Evolutionary conservation across 1,140 invertebrate species (phyloP).

Genomic region (Maniola jurtina): DNA sequence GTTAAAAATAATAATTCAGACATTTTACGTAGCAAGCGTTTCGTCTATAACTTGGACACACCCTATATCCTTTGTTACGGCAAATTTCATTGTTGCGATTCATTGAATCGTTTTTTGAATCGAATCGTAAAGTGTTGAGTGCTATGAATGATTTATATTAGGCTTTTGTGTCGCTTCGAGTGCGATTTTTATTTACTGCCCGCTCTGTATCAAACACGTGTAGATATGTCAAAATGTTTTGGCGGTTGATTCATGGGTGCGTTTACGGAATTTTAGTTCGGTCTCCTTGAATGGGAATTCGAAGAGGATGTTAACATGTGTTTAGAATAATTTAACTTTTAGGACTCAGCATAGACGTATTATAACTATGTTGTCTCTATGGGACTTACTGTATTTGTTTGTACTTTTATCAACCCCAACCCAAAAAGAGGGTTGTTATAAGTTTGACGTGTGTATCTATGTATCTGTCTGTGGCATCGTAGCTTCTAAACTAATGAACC

Average conservation of each 20-base stretch:
- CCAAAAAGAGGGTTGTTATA: too few relatives aligned
- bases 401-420: too few relatives aligned
- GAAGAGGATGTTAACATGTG: too few relatives aligned
- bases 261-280: neutral
- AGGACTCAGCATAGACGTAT: too few relatives aligned
- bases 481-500: too few relatives aligned
- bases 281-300: conserved; percentile 1
- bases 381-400: too few relatives aligned
- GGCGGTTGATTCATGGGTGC: conserved; percentile 29
- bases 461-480: too few relatives aligned
- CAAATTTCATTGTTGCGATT: conserved; percentile 73
- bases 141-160: conserved; percentile 70
- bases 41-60: conserved; percentile 28
- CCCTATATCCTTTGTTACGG: conserved; percentile 57
- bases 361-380: too few relatives aligned
- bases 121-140: conserved; percentile 62
- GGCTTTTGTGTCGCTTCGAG: conserved; percentile 41
- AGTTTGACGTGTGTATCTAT: too few relatives aligned
- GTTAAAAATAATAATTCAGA: too few relatives aligned
- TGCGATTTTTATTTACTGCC: conserved; percentile 51
- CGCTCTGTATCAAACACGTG: conserved; percentile 41
- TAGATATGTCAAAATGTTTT: conserved; percentile 52
- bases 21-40: neutral
- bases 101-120: conserved; percentile 71
- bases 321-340: too few relatives aligned